Percentiles rank a stretch among this genome's conserved stretches.
These are phyloP conservation scores for Lycocerus yunnanus DNA, from an alignment of 2,888 invertebrate species.

Conservation along the genomic window DNA sequence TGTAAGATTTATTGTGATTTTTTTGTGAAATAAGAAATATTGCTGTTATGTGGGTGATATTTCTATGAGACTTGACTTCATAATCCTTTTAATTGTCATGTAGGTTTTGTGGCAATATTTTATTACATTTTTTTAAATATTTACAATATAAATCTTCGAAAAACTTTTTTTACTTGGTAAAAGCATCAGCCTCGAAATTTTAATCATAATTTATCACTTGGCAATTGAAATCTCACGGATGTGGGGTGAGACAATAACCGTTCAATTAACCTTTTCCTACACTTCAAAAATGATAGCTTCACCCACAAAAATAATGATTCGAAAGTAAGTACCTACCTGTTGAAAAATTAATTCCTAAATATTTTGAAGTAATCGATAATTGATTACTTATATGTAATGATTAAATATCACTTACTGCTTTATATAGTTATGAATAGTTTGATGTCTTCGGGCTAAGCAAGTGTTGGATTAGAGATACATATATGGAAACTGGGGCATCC, in stretches of 20 bases:
- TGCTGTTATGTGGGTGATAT: not conserved
- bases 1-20: not conserved
- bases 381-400: not conserved
- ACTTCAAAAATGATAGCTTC: not conserved
- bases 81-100: slow-evolving; percentile 1
- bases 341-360: not conserved
- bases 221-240: not conserved
- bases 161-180: not conserved
- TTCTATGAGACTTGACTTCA: not conserved
- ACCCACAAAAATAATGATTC: not conserved
- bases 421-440: slow-evolving; percentile 20
- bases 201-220: not conserved
- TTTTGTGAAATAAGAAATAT: slow-evolving; percentile 1
- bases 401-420: not conserved
- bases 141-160: not conserved
- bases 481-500: slow-evolving; percentile 36
- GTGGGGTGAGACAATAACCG: not conserved
- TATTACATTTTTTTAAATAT: not conserved
- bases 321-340: not conserved
- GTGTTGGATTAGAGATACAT: slow-evolving; percentile 32
- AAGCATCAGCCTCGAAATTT: not conserved
- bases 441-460: slow-evolving; percentile 30
- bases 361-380: not conserved
- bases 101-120: not conserved
- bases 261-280: not conserved